These are phyloP conservation scores for Candidula unifasciata DNA, from an alignment of 2,888 invertebrate genomes.

Conservation along the genomic window DNA sequence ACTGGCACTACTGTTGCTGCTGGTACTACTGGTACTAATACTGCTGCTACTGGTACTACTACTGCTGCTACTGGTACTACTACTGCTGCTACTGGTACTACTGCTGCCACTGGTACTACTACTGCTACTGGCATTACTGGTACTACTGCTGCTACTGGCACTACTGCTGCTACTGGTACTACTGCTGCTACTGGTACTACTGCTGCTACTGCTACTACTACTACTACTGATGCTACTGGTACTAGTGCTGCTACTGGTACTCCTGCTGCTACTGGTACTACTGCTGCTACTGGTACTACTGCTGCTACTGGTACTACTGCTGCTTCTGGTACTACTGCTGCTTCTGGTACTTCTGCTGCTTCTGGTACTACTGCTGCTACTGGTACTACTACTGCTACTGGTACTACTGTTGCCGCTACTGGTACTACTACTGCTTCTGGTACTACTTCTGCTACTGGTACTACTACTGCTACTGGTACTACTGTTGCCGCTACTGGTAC, in stretches of 20 bases:
- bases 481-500: too few relatives aligned
- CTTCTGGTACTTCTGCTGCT: too few relatives aligned
- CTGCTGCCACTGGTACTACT: conserved; percentile 40
- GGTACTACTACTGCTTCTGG: too few relatives aligned
- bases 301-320: too few relatives aligned
- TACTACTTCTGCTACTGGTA: too few relatives aligned
- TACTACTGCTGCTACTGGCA: conserved; percentile 48
- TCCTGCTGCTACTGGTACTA: conserved; percentile 17
- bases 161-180: conserved; percentile 49
- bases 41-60: conserved; percentile 31
- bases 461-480: too few relatives aligned
- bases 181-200: conserved; percentile 14
- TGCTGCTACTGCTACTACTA: conserved; percentile 14
- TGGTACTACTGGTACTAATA: not conserved
- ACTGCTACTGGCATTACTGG: conserved; percentile 50
- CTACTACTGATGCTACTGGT: conserved; percentile 38
- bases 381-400: too few relatives aligned
- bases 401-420: too few relatives aligned
- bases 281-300: conserved; percentile 47
- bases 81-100: not conserved
- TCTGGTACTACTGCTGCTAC: too few relatives aligned
- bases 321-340: too few relatives aligned
- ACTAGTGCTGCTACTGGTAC: conserved; percentile 27
- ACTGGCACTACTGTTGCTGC: not conserved
- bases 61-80: conserved; percentile 21